Evolutionary conservation across 2,797 vertebrate species (phyloP).

Genomic region (Zenarchopterus dispar): DNA sequence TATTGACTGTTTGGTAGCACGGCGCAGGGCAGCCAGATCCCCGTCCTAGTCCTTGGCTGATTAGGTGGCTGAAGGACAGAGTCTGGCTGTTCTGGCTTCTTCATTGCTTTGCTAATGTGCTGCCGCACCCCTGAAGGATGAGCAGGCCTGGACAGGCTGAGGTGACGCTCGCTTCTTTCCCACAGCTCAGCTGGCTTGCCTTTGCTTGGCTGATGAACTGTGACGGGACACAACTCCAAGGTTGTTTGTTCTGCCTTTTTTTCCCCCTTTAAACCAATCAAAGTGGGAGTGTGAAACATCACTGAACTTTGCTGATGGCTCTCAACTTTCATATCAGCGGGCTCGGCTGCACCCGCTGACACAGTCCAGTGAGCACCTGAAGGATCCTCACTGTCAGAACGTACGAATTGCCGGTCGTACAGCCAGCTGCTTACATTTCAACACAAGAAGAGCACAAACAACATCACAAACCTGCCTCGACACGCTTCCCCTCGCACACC

Average conservation of each 20-base stretch:
- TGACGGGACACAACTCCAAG: conserved; percentile 74
- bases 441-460: conserved; percentile 47
- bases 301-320: conserved; percentile 62
- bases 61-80: conserved; percentile 73
- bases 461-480: conserved; percentile 55
- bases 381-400: conserved; percentile 62
- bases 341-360: conserved; percentile 42
- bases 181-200: conserved; percentile 65
- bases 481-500: conserved; percentile 67
- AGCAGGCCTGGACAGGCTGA: conserved; percentile 68
- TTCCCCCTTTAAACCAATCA: conserved; percentile 15
- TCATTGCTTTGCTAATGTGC: conserved; percentile 54
- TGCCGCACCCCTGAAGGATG: conserved; percentile 66
- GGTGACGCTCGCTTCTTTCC: conserved; percentile 62
- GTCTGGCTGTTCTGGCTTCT: conserved; percentile 14
- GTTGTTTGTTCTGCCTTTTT: conserved; percentile 62
- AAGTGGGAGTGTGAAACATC: conserved; percentile 59
- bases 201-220: conserved; percentile 75
- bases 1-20: conserved; percentile 64
- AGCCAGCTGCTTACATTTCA: conserved; percentile 68
- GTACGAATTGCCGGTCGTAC: conserved; percentile 36
- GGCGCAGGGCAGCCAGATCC: conserved; percentile 37
- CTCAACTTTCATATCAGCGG: conserved; percentile 67
- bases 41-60: conserved; percentile 59
- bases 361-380: conserved; percentile 70